These are phyloP conservation scores for Leptarthrus brevirostris DNA, from an alignment of 2,888 invertebrate genomes.

Conservation along the genomic window DNA sequence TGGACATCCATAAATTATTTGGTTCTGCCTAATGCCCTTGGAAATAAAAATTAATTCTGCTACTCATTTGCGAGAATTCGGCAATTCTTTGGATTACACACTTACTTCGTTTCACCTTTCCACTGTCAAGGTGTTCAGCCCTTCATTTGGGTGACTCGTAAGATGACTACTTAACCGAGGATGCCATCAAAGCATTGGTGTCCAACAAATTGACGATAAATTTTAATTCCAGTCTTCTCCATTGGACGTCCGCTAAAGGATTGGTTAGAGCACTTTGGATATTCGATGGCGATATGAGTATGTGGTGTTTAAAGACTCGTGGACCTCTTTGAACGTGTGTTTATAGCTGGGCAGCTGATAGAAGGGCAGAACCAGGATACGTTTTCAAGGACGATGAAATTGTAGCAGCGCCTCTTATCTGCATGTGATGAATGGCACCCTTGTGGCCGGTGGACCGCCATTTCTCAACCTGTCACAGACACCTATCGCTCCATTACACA, in stretches of 20 bases:
- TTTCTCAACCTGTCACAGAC: conserved; percentile 58
- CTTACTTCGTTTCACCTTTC: background rate
- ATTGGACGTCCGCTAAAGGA: conserved; percentile 10
- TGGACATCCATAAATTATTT: conserved; percentile 41
- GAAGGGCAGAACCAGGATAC: conserved; percentile 32
- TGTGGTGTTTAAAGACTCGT: conserved; percentile 11
- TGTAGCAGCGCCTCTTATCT: conserved; percentile 53
- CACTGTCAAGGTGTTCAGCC: background rate
- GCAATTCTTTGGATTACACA: conserved; percentile 6
- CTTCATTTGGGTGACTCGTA: background rate
- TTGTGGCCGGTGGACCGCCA: conserved; percentile 57
- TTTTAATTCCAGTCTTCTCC: conserved; percentile 45
- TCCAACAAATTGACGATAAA: conserved; percentile 52
- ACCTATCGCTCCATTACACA: conserved; percentile 56
- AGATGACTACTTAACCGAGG: conserved; percentile 33
- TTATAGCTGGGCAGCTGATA: conserved; percentile 16
- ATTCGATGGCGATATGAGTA: conserved; percentile 12
- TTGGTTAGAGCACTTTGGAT: conserved; percentile 18
- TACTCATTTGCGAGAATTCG: conserved; percentile 46
- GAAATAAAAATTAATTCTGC: conserved; percentile 43
- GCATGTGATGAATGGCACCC: conserved; percentile 57
- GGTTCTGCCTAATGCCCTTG: conserved; percentile 36
- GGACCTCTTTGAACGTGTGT: background rate
- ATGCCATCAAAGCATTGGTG: conserved; percentile 27
- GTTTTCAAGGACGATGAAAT: conserved; percentile 53